Evolutionary conservation across 92 coral and sea anemone species (phyloP).

Genomic region (Epizoanthus illoricatus): DNA sequence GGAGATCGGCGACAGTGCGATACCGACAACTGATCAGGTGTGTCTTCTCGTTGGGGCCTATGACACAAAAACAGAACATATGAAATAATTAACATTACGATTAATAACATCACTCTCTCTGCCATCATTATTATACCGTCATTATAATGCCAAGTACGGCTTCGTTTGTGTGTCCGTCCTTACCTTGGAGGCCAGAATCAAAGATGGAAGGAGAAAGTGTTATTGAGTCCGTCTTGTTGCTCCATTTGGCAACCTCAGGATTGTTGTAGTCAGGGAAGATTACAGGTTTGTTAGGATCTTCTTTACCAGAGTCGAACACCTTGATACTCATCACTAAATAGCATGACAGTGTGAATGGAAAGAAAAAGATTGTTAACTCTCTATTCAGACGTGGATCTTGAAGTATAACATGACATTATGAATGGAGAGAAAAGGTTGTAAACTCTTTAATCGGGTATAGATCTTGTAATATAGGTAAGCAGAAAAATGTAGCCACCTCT

Average conservation of each 20-base stretch:
- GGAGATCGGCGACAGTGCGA: conserved; percentile 50
- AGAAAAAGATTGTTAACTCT: not conserved
- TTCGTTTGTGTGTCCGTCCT: not conserved
- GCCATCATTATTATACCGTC: not conserved
- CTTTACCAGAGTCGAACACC: conserved; percentile 54
- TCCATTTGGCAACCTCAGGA: conserved; percentile 83
- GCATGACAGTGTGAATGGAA: not conserved
- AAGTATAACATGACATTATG: not conserved
- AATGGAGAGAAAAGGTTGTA: not conserved
- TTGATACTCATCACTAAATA: conserved; percentile 65
- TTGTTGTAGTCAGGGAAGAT: conserved; percentile 84
- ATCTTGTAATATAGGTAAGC: no score
- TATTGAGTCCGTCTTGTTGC: conserved; percentile 63
- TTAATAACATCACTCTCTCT: not conserved
- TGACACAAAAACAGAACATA: not conserved
- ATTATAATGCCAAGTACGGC: no score
- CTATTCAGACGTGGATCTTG: not conserved
- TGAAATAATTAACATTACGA: no score
- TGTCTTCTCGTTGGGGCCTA: conserved; percentile 51
- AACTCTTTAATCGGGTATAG: not conserved
- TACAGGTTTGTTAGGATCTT: conserved; percentile 62
- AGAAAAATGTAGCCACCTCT: no score
- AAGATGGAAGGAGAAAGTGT: conserved; percentile 69
- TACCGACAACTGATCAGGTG: conserved; percentile 57
- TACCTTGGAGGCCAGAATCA: conserved; percentile 57